Evolutionary conservation across 1,140 invertebrate genomes (phyloP).

Genomic region (Zaprionus ornatus): DNA sequence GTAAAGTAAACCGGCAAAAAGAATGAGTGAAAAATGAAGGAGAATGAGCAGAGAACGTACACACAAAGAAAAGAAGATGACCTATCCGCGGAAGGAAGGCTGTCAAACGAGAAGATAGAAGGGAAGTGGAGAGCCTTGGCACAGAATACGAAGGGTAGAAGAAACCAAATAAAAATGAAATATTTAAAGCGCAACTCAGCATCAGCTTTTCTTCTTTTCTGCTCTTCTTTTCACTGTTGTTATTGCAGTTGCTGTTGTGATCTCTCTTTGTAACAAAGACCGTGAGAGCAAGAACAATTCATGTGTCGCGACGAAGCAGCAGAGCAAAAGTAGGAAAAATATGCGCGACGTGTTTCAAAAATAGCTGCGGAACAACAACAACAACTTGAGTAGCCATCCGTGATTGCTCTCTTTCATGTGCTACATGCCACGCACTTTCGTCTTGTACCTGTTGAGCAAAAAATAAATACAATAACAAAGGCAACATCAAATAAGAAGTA

Average conservation of each 20-base stretch:
- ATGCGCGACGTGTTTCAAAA: slow-evolving; percentile 40
- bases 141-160: slow-evolving; percentile 3
- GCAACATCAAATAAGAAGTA: slow-evolving; percentile 12
- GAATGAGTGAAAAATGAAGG: slow-evolving; percentile 45
- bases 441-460: slow-evolving; percentile 76
- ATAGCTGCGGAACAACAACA: slow-evolving; percentile 20
- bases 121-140: slow-evolving; percentile 21
- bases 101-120: slow-evolving; percentile 11
- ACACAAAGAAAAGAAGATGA: slow-evolving; percentile 22
- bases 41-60: slow-evolving; percentile 62
- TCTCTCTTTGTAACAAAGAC: background rate
- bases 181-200: slow-evolving; percentile 9
- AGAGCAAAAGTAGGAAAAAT: slow-evolving; percentile 18
- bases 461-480: slow-evolving; percentile 60
- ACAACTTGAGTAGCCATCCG: slow-evolving; percentile 5
- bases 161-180: slow-evolving; percentile 8
- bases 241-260: background rate
- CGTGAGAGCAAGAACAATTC: background rate
- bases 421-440: slow-evolving; percentile 44
- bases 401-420: slow-evolving; percentile 28
- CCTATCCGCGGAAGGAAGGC: slow-evolving; percentile 7
- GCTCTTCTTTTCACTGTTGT: background rate
- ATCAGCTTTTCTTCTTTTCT: background rate
- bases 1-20: slow-evolving; percentile 78
- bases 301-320: slow-evolving; percentile 6